Evolutionary conservation across 2,797 vertebrate genomes (phyloP), one percentile per base, ranked within the genome.

Genomic region (Chaetodon trifasciatus): DNA sequence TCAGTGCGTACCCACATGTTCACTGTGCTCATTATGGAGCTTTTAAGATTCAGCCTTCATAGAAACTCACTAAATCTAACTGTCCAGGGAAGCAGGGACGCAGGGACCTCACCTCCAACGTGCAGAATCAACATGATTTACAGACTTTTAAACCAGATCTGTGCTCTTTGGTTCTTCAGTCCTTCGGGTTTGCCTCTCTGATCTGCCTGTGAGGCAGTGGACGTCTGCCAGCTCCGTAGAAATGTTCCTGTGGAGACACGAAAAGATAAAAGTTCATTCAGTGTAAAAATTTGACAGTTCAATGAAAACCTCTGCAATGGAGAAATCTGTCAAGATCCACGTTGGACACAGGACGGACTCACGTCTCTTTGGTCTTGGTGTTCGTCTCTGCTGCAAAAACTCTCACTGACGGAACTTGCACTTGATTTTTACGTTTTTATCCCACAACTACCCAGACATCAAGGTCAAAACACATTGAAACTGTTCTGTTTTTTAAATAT

Each of bases 331-430:
- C 17, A 28, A 23, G 9, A 64, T 24, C 55, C 57, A 15, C 12
- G 3, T 10, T 60, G 64, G 52, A 77, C 17, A 39, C 49, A 39
- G 47, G 42, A 69, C 9, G 40, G 17, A 13, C 13, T 13, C 42
- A 44, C 8, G 42, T 44, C 42, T 32, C 28, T 32, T 2, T 23
- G 10, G 10, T 24, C 5, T 0, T 35, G 19, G 61, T 2, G 40
- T 66, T 62, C 3, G 39, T n/a, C 35, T 55, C 62, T 46, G 58
- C 44, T 19, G 6, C 57, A 49, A 49, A 78, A 83, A 65, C 39
- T 15, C 21, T 56, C 11, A 50, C 40, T 44, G 67, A 74, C 68
- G 53, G 78, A 88, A 66, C 69, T 82, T 87, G 83, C 82, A 88
- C 86, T 91, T 89, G 76, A 32, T 32, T 32, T 32, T 32, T 32